Percentiles rank a stretch among this genome's conserved stretches.
Conservation (phyloP, 2,888 invertebrate species). For the Clistopyga incitator region DNA sequence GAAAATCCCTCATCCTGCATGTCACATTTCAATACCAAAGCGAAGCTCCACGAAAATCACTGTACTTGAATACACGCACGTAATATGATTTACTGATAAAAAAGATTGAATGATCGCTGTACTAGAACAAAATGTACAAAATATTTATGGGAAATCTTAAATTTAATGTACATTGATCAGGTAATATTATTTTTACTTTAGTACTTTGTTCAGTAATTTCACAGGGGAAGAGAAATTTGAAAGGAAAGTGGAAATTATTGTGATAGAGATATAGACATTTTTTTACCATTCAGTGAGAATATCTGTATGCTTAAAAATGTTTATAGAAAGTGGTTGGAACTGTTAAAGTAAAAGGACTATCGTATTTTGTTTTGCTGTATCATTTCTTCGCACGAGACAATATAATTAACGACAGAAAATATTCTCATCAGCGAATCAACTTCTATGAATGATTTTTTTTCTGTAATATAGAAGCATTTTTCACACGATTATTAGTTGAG, state of each 20-base stretch:
- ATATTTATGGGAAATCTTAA: background rate
- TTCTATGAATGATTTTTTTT: background rate
- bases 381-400: background rate
- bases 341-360: too few species aligned
- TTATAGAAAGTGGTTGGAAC: too few species aligned
- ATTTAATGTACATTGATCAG: too few species aligned
- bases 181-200: too few species aligned
- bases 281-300: too few species aligned
- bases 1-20: constrained; percentile 53
- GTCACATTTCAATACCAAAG: constrained; percentile 37
- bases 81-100: background rate
- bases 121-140: background rate
- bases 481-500: constrained; percentile 21
- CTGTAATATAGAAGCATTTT: background rate
- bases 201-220: too few species aligned
- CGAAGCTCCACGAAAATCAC: constrained; percentile 43
- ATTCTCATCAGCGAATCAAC: background rate
- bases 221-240: too few species aligned
- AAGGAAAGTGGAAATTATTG: too few species aligned
- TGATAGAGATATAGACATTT: too few species aligned
- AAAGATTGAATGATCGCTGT: background rate
- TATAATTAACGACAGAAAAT: background rate
- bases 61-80: constrained; percentile 22
- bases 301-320: too few species aligned
- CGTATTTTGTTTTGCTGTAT: background rate